A percentile compares a stretch with the other conserved stretches of the same genome.
These are phyloP conservation scores for Dryas iulia DNA, from an alignment of 1,140 invertebrate species.

Conservation along the genomic window DNA sequence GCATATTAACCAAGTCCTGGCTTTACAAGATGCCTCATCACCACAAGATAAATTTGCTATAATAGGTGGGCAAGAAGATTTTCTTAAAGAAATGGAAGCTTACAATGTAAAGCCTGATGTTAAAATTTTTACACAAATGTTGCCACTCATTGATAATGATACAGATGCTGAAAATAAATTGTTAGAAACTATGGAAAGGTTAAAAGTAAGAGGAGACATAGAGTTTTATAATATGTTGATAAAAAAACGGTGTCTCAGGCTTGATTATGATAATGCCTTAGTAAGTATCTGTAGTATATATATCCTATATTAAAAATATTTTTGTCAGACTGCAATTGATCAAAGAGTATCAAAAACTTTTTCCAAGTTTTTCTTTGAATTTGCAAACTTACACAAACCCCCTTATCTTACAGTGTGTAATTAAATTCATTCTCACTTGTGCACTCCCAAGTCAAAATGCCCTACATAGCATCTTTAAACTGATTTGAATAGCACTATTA, in stretches of 20 bases:
- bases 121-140: constrained; percentile 89
- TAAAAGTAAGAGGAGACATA: constrained; percentile 85
- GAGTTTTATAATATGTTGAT: constrained; percentile 94
- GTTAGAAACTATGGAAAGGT: constrained; percentile 81
- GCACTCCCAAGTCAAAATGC: too few relatives aligned
- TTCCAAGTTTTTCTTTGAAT: too few relatives aligned
- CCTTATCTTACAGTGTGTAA: too few relatives aligned
- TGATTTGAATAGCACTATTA: too few relatives aligned
- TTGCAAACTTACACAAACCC: too few relatives aligned
- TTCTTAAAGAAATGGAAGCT: constrained; percentile 86
- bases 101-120: constrained; percentile 86
- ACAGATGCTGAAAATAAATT: constrained; percentile 84
- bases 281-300: constrained; percentile 71
- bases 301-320: too few relatives aligned
- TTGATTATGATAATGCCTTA: constrained; percentile 84
- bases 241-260: constrained; percentile 86
- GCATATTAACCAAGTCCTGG: constrained; percentile 81
- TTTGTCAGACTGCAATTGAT: too few relatives aligned
- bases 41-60: constrained; percentile 86
- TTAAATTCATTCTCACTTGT: too few relatives aligned
- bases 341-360: too few relatives aligned
- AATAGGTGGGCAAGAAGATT: constrained; percentile 89
- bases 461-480: too few relatives aligned
- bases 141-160: constrained; percentile 86
- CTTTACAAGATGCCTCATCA: constrained; percentile 79